Conservation (phyloP, 2,113 vertebrate genomes). For the Montifringilla adamsi region DNA sequence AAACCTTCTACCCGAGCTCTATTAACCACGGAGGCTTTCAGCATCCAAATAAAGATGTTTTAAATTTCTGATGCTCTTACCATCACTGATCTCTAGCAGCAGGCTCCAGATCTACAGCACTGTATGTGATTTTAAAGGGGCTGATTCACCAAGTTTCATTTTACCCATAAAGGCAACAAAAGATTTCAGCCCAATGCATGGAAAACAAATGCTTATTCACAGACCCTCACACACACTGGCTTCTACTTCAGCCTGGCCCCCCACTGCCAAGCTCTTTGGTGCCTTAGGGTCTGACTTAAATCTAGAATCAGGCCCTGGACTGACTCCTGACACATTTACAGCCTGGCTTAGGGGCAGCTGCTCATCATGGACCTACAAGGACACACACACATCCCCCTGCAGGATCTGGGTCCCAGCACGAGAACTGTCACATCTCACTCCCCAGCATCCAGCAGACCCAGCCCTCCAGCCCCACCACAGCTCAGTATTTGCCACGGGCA, state of each 20-base stretch:
- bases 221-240: background rate
- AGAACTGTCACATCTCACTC: background rate
- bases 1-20: background rate
- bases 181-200: background rate
- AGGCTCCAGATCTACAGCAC: background rate
- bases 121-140: background rate
- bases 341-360: background rate
- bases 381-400: background rate
- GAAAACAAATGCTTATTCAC: background rate
- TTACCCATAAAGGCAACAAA: background rate
- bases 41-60: background rate
- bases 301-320: background rate
- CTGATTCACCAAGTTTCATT: background rate
- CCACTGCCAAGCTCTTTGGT: background rate
- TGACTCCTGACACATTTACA: background rate
- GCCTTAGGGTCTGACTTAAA: background rate
- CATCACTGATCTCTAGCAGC: background rate
- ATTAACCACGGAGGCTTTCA: background rate
- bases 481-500: background rate
- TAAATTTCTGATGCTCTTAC: background rate
- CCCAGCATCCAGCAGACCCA: background rate
- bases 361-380: accelerated
- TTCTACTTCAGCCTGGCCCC: background rate
- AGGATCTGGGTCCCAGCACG: background rate
- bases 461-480: background rate